Percentiles rank a stretch among this genome's conserved stretches.
Conservation (phyloP, 2,888 invertebrate species). For the Agrotis ipsilon region DNA sequence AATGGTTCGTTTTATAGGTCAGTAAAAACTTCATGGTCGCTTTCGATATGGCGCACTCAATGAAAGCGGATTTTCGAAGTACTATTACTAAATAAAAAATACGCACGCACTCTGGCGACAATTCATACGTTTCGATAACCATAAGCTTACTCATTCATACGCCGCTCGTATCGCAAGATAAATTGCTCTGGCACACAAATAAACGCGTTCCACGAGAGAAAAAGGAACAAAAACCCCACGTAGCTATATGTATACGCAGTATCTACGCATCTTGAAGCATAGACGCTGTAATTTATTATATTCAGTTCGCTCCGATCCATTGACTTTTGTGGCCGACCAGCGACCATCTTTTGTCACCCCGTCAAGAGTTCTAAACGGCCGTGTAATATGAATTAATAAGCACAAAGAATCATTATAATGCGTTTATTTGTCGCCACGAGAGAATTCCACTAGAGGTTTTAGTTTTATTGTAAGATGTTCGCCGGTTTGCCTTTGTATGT, state of each 20-base stretch:
- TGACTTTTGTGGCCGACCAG: conserved; percentile 87
- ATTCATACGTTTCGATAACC: conserved; percentile 80
- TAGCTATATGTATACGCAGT: conserved; percentile 68
- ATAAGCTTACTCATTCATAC: conserved; percentile 88
- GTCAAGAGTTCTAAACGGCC: conserved; percentile 87
- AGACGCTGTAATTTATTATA: conserved; percentile 89
- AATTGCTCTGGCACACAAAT: conserved; percentile 88
- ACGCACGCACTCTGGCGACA: conserved; percentile 68
- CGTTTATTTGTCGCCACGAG: conserved; percentile 86
- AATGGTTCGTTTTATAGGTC: not conserved
- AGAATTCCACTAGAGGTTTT: conserved; percentile 72
- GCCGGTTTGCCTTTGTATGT: conserved; percentile 74
- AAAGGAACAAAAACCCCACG: conserved; percentile 81
- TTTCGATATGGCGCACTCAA: conserved; percentile 47
- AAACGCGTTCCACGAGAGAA: conserved; percentile 81
- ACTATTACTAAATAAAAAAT: conserved; percentile 63
- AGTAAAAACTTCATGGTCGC: not conserved
- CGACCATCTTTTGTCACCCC: conserved; percentile 86
- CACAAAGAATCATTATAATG: conserved; percentile 88
- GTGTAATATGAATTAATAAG: conserved; percentile 91
- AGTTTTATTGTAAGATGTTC: conserved; percentile 77
- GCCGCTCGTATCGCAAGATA: conserved; percentile 86
- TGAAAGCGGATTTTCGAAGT: conserved; percentile 53
- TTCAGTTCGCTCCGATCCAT: conserved; percentile 87
- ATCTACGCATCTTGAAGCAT: conserved; percentile 81